Evolutionary conservation across 2,888 invertebrate species (phyloP).

Genomic region (Hyppa rectilinea): DNA sequence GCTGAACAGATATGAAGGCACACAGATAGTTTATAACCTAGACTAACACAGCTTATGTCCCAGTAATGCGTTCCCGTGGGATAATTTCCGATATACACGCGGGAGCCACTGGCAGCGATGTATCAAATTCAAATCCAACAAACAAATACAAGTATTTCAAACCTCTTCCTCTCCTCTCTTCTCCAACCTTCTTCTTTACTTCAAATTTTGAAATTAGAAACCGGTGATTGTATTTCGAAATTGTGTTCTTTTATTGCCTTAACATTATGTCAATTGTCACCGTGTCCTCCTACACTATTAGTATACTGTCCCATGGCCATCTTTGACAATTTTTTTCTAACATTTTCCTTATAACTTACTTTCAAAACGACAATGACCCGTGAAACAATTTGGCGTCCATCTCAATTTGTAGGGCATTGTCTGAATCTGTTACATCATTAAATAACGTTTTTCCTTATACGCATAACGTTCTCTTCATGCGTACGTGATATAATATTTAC

Average conservation of each 20-base stretch:
- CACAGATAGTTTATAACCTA: too few relatives aligned
- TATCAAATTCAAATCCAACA: too few relatives aligned
- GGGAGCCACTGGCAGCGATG: too few relatives aligned
- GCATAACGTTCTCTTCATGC: neutral
- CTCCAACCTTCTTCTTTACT: too few relatives aligned
- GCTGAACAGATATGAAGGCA: too few relatives aligned
- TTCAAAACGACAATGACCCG: neutral
- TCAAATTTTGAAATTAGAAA: neutral
- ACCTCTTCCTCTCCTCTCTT: too few relatives aligned
- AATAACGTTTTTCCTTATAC: constrained; percentile 17
- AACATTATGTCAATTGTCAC: too few relatives aligned
- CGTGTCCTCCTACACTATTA: neutral
- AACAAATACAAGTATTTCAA: too few relatives aligned
- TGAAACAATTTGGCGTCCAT: neutral
- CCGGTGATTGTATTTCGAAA: neutral
- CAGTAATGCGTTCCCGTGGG: too few relatives aligned
- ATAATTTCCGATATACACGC: too few relatives aligned
- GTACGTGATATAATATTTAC: constrained; percentile 14
- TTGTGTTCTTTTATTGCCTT: neutral
- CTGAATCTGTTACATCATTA: constrained; percentile 21
- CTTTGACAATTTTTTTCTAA: too few relatives aligned
- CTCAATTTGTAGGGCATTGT: neutral
- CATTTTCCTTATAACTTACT: neutral
- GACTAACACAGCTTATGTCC: too few relatives aligned
- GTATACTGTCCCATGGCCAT: neutral